Percentiles rank a stretch among this genome's conserved stretches.
These are phyloP conservation scores for Neoascia interrupta DNA, from an alignment of 2,888 invertebrate species.

Conservation along the genomic window DNA sequence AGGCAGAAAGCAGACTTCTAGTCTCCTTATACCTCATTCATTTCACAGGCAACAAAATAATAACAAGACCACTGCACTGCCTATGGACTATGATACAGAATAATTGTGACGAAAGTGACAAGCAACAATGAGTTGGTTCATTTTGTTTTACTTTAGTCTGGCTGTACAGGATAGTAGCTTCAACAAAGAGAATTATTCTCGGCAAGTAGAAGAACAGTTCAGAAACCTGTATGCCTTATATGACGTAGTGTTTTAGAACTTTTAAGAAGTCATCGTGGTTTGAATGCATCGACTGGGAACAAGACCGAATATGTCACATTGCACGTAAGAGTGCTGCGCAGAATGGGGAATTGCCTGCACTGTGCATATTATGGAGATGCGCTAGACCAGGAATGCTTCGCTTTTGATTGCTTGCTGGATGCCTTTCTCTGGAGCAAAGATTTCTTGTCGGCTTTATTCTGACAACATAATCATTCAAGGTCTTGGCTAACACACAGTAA, in stretches of 20 bases:
- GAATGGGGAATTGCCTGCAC: constrained; percentile 36
- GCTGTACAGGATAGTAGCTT: no score
- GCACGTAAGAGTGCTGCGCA: constrained; percentile 7
- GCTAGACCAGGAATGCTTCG: no score
- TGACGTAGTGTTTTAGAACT: no score
- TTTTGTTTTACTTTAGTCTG: constrained; percentile 16
- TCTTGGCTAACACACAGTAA: no score
- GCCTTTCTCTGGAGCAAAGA: no score
- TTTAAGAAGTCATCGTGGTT: no score
- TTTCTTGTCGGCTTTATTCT: not conserved
- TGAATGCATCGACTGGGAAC: no score
- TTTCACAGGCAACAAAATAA: constrained; percentile 20
- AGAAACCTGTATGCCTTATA: no score
- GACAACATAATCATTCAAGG: constrained; percentile 52
- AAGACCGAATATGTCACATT: constrained; percentile 35
- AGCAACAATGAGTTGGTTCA: constrained; percentile 27
- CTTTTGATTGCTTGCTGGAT: constrained; percentile 8
- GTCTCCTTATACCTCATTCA: constrained; percentile 3
- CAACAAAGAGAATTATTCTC: no score
- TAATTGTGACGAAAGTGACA: constrained; percentile 54
- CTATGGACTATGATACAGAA: constrained; percentile 5
- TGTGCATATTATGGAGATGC: constrained; percentile 23
- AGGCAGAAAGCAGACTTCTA: constrained; percentile 5
- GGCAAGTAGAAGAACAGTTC: no score
- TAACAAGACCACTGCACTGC: no score